Conservation (phyloP, 2,797 vertebrate genomes). For the Poecile montanus region DNA sequence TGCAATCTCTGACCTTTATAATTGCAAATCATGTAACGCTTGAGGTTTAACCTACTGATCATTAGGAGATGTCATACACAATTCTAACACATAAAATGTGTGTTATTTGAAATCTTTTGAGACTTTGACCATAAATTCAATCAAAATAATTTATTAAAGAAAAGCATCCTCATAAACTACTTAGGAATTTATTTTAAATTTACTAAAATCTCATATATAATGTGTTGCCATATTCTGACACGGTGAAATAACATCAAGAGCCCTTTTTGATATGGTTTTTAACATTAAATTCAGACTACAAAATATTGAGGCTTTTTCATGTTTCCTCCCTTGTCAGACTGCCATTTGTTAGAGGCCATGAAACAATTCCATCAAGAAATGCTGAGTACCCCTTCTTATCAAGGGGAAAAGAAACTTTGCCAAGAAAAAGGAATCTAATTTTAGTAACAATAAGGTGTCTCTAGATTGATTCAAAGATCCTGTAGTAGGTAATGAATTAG, state of each 20-base stretch:
- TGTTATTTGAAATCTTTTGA: background rate
- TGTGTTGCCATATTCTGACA: background rate
- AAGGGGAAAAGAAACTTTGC: background rate
- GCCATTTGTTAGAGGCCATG: background rate
- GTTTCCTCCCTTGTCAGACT: background rate
- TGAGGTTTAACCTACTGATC: background rate
- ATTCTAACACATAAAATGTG: background rate
- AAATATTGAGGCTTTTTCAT: background rate
- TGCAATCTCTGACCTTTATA: constrained; percentile 29
- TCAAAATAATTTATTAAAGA: background rate
- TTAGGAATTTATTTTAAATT: background rate
- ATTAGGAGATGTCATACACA: constrained; percentile 6
- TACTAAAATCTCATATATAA: background rate
- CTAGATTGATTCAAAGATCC: background rate
- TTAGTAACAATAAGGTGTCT: background rate
- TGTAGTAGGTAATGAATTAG: background rate
- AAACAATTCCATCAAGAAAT: constrained; percentile 16
- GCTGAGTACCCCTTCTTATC: background rate
- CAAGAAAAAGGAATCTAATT: constrained; percentile 15
- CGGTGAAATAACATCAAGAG: background rate
- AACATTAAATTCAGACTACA: background rate
- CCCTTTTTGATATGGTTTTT: background rate
- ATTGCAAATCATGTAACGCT: constrained; percentile 25
- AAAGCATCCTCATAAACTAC: background rate
- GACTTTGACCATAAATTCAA: background rate